Conservation (phyloP, 2,113 vertebrate species). For the Xiphias gladius region DNA sequence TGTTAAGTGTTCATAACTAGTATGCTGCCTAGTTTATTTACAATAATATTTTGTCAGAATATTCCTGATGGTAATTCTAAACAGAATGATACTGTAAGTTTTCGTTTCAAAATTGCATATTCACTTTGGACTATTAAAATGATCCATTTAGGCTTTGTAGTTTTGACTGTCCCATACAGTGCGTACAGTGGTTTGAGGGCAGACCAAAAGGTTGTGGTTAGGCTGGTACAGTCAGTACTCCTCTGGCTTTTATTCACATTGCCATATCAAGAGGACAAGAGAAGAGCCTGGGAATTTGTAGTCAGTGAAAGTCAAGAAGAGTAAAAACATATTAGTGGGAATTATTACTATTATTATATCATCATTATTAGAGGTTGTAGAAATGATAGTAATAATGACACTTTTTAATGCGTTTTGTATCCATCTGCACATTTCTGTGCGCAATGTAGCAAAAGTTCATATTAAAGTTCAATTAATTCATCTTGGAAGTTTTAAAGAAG, state of each 20-base stretch:
- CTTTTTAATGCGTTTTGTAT: background rate
- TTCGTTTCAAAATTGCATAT: background rate
- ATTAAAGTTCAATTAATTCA: background rate
- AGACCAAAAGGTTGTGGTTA: slow-evolving; percentile 36
- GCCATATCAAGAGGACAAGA: slow-evolving; percentile 2
- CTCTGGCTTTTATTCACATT: slow-evolving; percentile 31
- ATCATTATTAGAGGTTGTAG: background rate
- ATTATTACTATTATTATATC: background rate
- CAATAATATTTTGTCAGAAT: background rate
- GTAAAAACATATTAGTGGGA: background rate
- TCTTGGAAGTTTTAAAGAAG: background rate
- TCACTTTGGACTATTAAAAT: background rate
- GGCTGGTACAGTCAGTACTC: slow-evolving; percentile 22
- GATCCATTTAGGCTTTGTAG: background rate
- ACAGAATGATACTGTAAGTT: background rate
- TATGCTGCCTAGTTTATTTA: background rate
- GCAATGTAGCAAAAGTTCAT: slow-evolving; percentile 13
- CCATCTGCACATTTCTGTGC: background rate
- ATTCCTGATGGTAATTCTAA: background rate
- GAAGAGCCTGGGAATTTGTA: slow-evolving; percentile 35
- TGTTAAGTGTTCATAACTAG: background rate
- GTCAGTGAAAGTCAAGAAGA: background rate
- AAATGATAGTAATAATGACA: background rate
- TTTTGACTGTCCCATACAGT: slow-evolving; percentile 7
- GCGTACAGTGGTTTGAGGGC: slow-evolving; percentile 28